Evolutionary conservation across 2,797 vertebrate genomes (phyloP), one percentile per base, ranked within the genome.

Genomic region (Buphagus erythrorhynchus): DNA sequence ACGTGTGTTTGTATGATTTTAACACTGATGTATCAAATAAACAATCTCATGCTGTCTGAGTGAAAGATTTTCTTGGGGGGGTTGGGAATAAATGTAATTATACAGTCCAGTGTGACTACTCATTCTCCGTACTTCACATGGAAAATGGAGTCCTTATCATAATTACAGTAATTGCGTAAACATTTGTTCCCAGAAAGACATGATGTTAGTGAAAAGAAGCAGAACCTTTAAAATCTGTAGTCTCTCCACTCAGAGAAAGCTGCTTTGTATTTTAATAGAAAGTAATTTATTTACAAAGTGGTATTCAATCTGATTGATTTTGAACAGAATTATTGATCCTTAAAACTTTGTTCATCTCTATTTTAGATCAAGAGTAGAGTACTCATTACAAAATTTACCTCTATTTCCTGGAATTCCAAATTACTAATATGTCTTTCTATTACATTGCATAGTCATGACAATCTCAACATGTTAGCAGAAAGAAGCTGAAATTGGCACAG

Each of bases 81-180:
- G 24, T 35, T 21, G 45, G 26, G 38, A 46, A 76, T 90, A 79
- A 65, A 71, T 87, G 72, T 77, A 95, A 96, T 93, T 92, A 54
- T 43, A 43, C 35, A 48, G 89, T 92, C 74, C 73, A 90, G 6
- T 71, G 65, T 92, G 71, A 66, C 74, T 94, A 79, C 80, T 93
- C 33, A 68, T 93, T 96, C 95, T 87, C 81, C 78, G 45, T 84
- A 80, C 42, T 93, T 97, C 66, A 28, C 90, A 81, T 81, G 87
- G 88, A 90, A 97, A 96, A 91, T 90, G 18, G 68, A 80, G 63
- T 94, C 36, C 61, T 95, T 91, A 85, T 96, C 84, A 52, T 94
- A 97, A 96, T 97, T 97, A 92, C n/a, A 90, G 84, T 95, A 96
- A 95, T 96, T 94, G 45, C 63, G 84, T 88, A 92, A 97, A 91